Percentiles rank a stretch among this genome's conserved stretches.
phyloP scores from a whole-genome alignment of 1,140 invertebrate genomes.

The Drosophila paulistorum region DNA sequence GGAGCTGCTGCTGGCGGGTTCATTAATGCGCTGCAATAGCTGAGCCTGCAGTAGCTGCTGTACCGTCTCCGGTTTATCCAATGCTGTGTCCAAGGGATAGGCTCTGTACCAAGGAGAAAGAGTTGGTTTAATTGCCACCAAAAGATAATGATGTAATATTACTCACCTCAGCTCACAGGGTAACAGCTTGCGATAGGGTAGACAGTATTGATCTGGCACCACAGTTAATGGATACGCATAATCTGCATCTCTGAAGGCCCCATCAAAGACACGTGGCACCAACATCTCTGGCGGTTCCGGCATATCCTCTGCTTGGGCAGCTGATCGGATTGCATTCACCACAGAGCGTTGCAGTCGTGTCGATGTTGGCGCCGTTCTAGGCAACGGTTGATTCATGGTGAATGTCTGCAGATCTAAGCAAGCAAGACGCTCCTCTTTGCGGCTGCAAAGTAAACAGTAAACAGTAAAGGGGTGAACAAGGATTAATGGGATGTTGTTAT shows the following conservation, averaged over 20 bases:
- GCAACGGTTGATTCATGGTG: constrained; percentile 69
- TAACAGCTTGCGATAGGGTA: constrained; percentile 89
- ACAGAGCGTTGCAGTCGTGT: constrained; percentile 57
- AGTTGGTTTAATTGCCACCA: neutral
- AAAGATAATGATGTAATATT: too few relatives aligned
- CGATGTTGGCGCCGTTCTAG: constrained; percentile 47
- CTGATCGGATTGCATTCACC: constrained; percentile 44
- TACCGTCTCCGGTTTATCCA: constrained; percentile 87
- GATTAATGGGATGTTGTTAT: too few relatives aligned
- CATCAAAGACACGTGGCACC: constrained; percentile 46
- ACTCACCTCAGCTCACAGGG: constrained; percentile 87
- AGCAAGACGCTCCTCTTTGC: constrained; percentile 73
- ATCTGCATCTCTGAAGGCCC: constrained; percentile 39
- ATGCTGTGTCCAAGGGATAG: constrained; percentile 95
- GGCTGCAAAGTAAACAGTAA: constrained; percentile 41
- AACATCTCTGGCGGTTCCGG: constrained; percentile 54
- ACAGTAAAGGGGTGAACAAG: neutral
- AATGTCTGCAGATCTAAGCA: constrained; percentile 82
- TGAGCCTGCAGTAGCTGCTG: constrained; percentile 84
- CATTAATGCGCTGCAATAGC: constrained; percentile 6
- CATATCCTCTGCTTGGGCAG: constrained; percentile 65
- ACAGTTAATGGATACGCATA: constrained; percentile 92
- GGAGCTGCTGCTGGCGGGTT: neutral
- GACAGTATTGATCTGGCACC: constrained; percentile 96
- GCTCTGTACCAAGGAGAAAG: constrained; percentile 76